Base-by-base conservation (phyloP, 2,797 vertebrate species). In the Pseudochirops corinnae region DNA sequence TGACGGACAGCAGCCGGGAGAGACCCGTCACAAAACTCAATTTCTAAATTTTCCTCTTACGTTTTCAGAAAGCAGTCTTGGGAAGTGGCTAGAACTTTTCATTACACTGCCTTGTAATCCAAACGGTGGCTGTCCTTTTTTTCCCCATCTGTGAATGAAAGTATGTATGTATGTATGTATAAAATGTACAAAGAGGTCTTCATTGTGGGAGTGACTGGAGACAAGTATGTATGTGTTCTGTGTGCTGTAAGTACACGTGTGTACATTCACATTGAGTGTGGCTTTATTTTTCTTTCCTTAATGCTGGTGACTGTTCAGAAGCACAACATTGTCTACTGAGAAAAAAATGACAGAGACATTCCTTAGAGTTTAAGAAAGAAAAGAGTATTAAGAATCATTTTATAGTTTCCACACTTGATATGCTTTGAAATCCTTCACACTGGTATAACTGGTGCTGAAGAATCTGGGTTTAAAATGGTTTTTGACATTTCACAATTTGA, bases 1-100 rank as follows among this genome's bases (percentile, higher is more conserved):
- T 98, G 97, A 99, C 99, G 0, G 99, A 99, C 97, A 98, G 99
- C 0, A 97, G 99, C 98, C 99, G 99, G 24, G 99, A 99, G 98
- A 99, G 99, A 90, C 99, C 99, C 0, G 94, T 99, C 98, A 99
- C 99, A 16, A 99, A 99, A 98, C 99, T 99, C 97, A 99, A 99
- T 99, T 99, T 99, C 98, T 99, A 98, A 99, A 93, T 95, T 94
- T 93, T 92, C 93, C 60, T 92, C 91, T 94, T 90, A 87, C 55
- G 93, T 94, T 97, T 93, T 97, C 96, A 94, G 91, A 92, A 97
- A 94, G 97, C 94, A 90, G 96, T 97, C 97, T 96, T 96, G 94
- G 90, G 95, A 97, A 98, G 97, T 97, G 97, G 97, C 97, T 96
- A 11, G 95, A 93, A 62, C 39, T 93, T 97, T 95, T 94, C 96